Conservation (phyloP, 2,888 invertebrate species). For the Autographa gamma region DNA sequence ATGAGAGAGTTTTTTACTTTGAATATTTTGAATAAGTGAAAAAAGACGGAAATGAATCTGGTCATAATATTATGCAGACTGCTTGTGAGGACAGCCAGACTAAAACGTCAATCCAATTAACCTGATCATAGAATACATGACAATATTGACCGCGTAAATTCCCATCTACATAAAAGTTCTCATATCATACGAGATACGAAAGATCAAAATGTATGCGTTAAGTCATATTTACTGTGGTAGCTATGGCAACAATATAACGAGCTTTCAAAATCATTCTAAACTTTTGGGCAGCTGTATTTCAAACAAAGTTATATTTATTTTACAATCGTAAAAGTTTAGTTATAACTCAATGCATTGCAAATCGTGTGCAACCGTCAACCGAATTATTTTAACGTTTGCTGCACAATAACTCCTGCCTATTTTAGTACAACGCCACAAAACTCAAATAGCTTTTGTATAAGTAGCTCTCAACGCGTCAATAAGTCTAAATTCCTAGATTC, state of each 20-base stretch:
- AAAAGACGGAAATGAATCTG: neutral
- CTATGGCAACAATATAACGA: too few relatives aligned
- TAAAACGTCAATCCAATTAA: neutral
- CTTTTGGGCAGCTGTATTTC: neutral
- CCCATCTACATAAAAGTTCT: too few relatives aligned
- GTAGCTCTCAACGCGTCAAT: neutral
- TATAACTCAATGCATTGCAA: neutral
- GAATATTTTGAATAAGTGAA: neutral
- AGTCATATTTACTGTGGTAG: too few relatives aligned
- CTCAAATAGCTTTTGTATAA: constrained; percentile 2
- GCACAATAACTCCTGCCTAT: neutral
- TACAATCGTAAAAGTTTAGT: neutral
- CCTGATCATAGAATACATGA: too few relatives aligned
- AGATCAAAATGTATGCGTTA: too few relatives aligned
- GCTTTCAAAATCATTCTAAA: too few relatives aligned
- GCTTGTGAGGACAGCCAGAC: neutral
- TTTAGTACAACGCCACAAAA: neutral
- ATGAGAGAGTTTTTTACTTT: neutral
- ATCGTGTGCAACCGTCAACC: neutral
- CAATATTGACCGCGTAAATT: too few relatives aligned
- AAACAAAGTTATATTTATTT: neutral
- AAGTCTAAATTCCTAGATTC: neutral
- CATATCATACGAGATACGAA: too few relatives aligned
- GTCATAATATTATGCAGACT: neutral
- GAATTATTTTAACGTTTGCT: neutral